phyloP scores from a whole-genome alignment of 2,888 invertebrate genomes.

The Agriotes lineatus region DNA sequence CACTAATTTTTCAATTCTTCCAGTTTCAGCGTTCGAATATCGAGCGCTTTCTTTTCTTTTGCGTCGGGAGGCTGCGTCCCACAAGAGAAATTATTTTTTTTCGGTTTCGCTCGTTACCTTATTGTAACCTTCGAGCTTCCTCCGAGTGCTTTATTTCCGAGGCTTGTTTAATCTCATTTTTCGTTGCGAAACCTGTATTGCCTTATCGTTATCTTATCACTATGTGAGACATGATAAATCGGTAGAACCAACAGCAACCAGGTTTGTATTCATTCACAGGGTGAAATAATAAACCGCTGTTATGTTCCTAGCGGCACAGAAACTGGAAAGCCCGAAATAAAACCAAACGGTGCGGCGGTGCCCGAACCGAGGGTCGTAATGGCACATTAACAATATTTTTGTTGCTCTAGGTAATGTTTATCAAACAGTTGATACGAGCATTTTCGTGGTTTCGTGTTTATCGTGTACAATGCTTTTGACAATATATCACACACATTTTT shows the following conservation, averaged over 20 bases:
- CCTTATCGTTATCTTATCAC: too few relatives aligned
- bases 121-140: not conserved
- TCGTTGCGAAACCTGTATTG: too few relatives aligned
- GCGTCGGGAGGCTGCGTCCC: not conserved
- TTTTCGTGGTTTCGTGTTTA: slow-evolving; percentile 5
- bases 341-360: not conserved
- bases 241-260: too few relatives aligned
- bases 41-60: not conserved
- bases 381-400: slow-evolving; percentile 18
- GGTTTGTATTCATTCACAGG: too few relatives aligned
- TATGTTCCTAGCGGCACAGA: not conserved
- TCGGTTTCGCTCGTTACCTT: not conserved
- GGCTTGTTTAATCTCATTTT: too few relatives aligned
- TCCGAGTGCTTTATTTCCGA: too few relatives aligned
- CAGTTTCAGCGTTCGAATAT: not conserved
- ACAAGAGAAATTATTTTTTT: not conserved
- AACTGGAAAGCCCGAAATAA: not conserved
- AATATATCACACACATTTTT: too few relatives aligned
- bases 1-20: too few relatives aligned
- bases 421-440: slow-evolving; percentile 12
- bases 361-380: slow-evolving; percentile 9
- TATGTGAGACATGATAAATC: too few relatives aligned
- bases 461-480: not conserved
- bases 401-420: slow-evolving; percentile 15
- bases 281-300: not conserved